A percentile compares a stretch with the other conserved stretches of the same genome.
Evolutionary conservation across 2,797 vertebrate species (phyloP).

Genomic region (Propithecus perrieri): DNA sequence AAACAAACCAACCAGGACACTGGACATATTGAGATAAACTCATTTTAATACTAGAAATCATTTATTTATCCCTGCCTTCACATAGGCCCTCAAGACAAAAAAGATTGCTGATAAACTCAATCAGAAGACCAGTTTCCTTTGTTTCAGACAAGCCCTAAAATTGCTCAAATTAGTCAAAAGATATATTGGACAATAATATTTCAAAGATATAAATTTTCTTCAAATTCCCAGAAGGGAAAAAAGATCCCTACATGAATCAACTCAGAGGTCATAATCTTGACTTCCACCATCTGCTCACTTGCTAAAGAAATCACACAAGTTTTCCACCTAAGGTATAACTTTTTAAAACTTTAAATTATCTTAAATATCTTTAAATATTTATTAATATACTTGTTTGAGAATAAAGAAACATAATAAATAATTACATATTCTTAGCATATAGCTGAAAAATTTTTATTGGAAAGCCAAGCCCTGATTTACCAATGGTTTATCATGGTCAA

Average conservation of each 20-base stretch:
- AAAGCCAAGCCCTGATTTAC: slow-evolving; percentile 53
- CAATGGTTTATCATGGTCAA: slow-evolving; percentile 26
- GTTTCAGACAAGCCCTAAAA: slow-evolving; percentile 47
- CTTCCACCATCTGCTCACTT: slow-evolving; percentile 34
- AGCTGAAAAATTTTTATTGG: neutral
- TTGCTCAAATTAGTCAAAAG: slow-evolving; percentile 26
- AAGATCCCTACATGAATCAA: neutral
- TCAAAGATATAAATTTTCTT: slow-evolving; percentile 45
- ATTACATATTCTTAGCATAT: slow-evolving; percentile 18
- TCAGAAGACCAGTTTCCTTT: neutral
- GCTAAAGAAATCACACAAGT: slow-evolving; percentile 41
- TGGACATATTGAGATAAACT: slow-evolving; percentile 13
- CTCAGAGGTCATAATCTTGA: slow-evolving; percentile 62
- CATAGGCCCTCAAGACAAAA: neutral
- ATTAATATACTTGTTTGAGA: neutral
- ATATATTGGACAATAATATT: slow-evolving; percentile 18
- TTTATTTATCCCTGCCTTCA: neutral
- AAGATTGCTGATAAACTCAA: neutral
- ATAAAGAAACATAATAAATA: neutral
- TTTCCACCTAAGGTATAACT: neutral
- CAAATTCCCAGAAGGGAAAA: slow-evolving; percentile 11
- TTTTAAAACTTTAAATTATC: neutral
- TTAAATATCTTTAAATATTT: neutral
- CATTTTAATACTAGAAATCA: slow-evolving; percentile 48
- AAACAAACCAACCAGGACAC: slow-evolving; percentile 10